Percentiles rank a stretch among this genome's conserved stretches.
Evolutionary conservation across 2,113 vertebrate genomes (phyloP).

Genomic region (Pterocles burchelli): DNA sequence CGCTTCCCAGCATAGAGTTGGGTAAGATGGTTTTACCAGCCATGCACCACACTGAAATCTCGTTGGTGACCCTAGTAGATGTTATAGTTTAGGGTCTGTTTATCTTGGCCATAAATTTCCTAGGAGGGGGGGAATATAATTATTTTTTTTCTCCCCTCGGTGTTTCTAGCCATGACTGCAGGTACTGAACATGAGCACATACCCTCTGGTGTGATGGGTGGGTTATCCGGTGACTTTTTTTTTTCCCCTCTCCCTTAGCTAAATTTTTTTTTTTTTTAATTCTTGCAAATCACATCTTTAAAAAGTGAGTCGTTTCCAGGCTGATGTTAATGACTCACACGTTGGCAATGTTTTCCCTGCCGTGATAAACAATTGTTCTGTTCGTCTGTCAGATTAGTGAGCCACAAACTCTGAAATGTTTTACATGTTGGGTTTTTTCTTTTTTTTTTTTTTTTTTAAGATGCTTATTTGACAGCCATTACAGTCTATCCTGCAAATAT

Average conservation of each 20-base stretch:
- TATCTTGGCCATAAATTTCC: background rate
- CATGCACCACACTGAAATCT: background rate
- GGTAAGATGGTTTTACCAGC: background rate
- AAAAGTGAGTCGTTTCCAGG: background rate
- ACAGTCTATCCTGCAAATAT: background rate
- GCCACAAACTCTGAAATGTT: conserved; percentile 3
- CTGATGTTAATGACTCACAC: conserved; percentile 16
- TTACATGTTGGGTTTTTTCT: accelerated
- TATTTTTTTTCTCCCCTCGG: background rate
- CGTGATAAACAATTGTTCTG: background rate
- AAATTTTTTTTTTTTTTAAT: background rate
- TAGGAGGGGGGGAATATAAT: accelerated
- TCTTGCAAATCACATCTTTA: background rate
- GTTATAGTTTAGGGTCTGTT: background rate
- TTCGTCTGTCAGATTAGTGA: conserved; percentile 10
- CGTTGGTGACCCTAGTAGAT: background rate
- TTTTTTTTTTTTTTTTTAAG: background rate
- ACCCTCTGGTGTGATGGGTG: background rate
- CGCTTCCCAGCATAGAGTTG: accelerated
- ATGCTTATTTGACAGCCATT: background rate
- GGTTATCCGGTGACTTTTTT: background rate
- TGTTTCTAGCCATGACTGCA: background rate
- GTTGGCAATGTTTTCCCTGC: background rate
- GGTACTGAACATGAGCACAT: background rate
- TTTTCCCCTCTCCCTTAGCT: accelerated